A percentile compares a stretch with the other conserved stretches of the same genome.
These are phyloP conservation scores for Rhabditoides inermis DNA, from an alignment of 2,888 invertebrate genomes.

Conservation along the genomic window DNA sequence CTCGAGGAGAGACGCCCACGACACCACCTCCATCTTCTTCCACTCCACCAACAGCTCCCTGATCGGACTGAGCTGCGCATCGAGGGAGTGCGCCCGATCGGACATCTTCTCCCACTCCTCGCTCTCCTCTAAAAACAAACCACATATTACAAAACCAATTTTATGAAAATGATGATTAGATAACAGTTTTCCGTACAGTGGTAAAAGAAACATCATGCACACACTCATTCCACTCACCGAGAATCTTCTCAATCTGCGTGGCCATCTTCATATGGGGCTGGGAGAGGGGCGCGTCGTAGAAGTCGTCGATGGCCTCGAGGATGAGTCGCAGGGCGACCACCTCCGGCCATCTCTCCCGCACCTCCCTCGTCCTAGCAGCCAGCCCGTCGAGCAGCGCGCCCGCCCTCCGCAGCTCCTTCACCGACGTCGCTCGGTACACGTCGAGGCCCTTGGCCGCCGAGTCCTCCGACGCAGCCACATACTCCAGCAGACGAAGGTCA, in stretches of 20 bases:
- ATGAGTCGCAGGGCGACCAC: constrained; percentile 33
- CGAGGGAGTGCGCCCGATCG: constrained; percentile 64
- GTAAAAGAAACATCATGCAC: neutral
- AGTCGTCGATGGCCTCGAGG: constrained; percentile 23
- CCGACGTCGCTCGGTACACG: constrained; percentile 15
- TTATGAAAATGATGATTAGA: neutral
- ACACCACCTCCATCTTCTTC: constrained; percentile 63
- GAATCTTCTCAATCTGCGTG: constrained; percentile 77
- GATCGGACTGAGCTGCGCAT: constrained; percentile 65
- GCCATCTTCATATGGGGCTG: constrained; percentile 79
- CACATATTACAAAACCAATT: neutral
- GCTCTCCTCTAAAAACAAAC: constrained; percentile 29
- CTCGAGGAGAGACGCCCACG: constrained; percentile 34
- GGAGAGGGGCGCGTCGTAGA: constrained; percentile 53
- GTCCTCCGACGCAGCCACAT: neutral
- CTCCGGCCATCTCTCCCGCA: constrained; percentile 33
- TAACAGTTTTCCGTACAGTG: neutral
- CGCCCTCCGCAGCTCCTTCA: constrained; percentile 20
- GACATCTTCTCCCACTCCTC: constrained; percentile 51
- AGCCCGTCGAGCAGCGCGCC: constrained; percentile 19
- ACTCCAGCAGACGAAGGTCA: constrained; percentile 14
- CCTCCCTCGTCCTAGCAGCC: constrained; percentile 13
- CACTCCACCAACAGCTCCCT: constrained; percentile 77
- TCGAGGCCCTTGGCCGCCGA: neutral
- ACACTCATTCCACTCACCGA: constrained; percentile 61